A percentile compares a stretch with the other conserved stretches of the same genome.
phyloP scores from a whole-genome alignment of 2,888 invertebrate genomes.

The Stegophylla sp. region DNA sequence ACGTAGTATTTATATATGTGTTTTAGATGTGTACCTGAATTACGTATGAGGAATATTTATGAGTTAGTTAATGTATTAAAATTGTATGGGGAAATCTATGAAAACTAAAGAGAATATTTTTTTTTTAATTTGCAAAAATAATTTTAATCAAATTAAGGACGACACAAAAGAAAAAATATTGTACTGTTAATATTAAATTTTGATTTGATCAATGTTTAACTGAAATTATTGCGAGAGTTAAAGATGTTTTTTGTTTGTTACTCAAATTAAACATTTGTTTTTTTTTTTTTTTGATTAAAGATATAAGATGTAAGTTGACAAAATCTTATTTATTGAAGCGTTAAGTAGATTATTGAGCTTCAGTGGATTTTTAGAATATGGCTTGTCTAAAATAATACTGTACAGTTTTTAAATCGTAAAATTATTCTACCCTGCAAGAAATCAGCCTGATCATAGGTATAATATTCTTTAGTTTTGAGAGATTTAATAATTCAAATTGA shows the following conservation, averaged over 20 bases:
- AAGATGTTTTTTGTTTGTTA: not conserved
- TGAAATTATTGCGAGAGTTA: not conserved
- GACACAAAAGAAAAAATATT: too few relatives aligned
- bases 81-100: too few relatives aligned
- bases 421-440: conserved; percentile 53
- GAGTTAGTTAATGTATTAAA: too few relatives aligned
- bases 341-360: conserved; percentile 42
- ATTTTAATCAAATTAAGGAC: too few relatives aligned
- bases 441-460: conserved; percentile 32
- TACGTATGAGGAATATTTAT: not conserved
- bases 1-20: too few relatives aligned
- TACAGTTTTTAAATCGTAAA: conserved; percentile 37
- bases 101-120: too few relatives aligned
- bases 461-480: conserved; percentile 10
- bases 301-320: not conserved
- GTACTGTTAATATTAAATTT: too few relatives aligned
- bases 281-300: not conserved
- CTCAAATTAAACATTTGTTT: not conserved
- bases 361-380: conserved; percentile 29
- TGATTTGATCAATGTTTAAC: not conserved
- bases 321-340: conserved; percentile 22
- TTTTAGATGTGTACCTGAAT: not conserved
- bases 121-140: too few relatives aligned
- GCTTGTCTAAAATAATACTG: conserved; percentile 39
- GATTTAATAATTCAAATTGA: conserved; percentile 28